Conservation (phyloP, 2,888 invertebrate species). For the Petrophora chlorosata region DNA sequence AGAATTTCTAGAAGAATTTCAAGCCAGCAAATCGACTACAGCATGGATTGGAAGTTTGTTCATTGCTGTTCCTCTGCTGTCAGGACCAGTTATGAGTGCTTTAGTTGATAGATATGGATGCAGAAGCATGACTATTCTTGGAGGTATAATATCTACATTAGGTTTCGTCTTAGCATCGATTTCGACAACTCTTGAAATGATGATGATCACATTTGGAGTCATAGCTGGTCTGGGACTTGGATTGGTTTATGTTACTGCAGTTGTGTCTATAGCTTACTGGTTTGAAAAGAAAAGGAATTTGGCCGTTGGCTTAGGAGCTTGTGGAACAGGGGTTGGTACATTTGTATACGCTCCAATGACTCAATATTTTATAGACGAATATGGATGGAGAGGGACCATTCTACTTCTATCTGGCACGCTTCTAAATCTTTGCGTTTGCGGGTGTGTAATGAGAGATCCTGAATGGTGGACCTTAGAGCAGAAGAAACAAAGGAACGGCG, state of each 20-base stretch:
- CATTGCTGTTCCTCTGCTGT: constrained; percentile 93
- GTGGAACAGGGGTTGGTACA: constrained; percentile 95
- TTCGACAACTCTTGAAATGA: constrained; percentile 88
- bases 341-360: constrained; percentile 94
- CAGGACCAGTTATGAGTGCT: constrained; percentile 93
- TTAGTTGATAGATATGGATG: constrained; percentile 95
- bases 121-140: constrained; percentile 88
- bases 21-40: constrained; percentile 92
- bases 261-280: constrained; percentile 96
- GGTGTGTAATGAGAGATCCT: constrained; percentile 93
- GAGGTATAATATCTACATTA: constrained; percentile 87
- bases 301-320: constrained; percentile 94
- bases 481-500: constrained; percentile 68
- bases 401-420: constrained; percentile 92
- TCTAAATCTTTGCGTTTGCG: constrained; percentile 93
- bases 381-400: constrained; percentile 93
- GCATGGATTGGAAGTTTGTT: constrained; percentile 96
- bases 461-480: constrained; percentile 90
- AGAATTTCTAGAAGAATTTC: constrained; percentile 91
- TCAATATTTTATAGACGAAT: constrained; percentile 89
- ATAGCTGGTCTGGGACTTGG: constrained; percentile 93
- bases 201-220: constrained; percentile 93
- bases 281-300: constrained; percentile 94
- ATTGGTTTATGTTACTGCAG: constrained; percentile 93
- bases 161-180: constrained; percentile 91